Evolutionary conservation across 2,113 vertebrate genomes (phyloP), one percentile per base, ranked within the genome.

Genomic region (Gymnocephalus cernua): DNA sequence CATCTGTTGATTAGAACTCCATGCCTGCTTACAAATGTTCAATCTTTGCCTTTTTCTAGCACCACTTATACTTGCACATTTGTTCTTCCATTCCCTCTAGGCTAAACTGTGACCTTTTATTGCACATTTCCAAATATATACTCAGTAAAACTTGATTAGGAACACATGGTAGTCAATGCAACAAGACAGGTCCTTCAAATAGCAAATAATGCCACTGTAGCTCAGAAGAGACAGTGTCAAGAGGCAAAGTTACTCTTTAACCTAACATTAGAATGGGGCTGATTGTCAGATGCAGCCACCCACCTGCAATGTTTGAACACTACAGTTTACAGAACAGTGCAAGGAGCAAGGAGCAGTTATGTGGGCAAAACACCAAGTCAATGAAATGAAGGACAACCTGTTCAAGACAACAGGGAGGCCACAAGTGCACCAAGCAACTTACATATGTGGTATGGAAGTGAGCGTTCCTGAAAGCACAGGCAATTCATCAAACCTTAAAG

Each of bases 351-450:
- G 13, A 75, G 14, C 8, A 12, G 13, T 23, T 56, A 35, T 76
- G 21, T 23, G 3, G 35, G 35, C 25, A 57, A 23, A 77, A 58
- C n/a, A 71, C 10, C 3, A 29, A 3, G 19, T 80, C 66, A 62
- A 8, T 62, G 27, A 48, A 76, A 41, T 66, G 23, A 68, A 73
- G 18, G 4, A 44, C 27, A 58, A n/a, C 59, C 71, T 61, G 78
- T 66, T 77, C 35, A 76, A 57, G 35, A 38, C 25, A 32, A 38
- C 23, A 56, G 18, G 2, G 47, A 77, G 23, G 15, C n/a, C 35
- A 47, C 11, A 38, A 53, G 8, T 50, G 35, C 25, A 68, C 47
- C 15, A 18, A 29, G 41, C 4, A 53, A 38, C 75, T 61, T 3
- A 25, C 25, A 53, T 23, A 16, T 51, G 21, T 51, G 16, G 59